Evolutionary conservation across 2,797 vertebrate genomes (phyloP).

Genomic region (Yasuhikotakia modesta): DNA sequence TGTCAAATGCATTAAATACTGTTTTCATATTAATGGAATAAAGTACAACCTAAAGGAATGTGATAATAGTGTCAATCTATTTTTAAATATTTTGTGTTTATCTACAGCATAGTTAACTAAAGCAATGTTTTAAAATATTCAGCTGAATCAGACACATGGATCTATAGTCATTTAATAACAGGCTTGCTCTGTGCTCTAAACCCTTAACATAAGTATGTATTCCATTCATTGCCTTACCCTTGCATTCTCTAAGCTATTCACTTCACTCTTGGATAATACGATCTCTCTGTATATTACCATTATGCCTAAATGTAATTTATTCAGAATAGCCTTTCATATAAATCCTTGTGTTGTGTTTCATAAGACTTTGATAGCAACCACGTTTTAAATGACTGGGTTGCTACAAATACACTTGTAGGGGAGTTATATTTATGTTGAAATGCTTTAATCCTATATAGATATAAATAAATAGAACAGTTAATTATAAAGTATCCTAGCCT

Average conservation of each 20-base stretch:
- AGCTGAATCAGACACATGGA: neutral
- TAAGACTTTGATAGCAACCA: slow-evolving; percentile 27
- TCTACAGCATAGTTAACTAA: too few species aligned
- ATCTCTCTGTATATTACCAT: slow-evolving; percentile 50
- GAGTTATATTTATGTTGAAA: slow-evolving; percentile 17
- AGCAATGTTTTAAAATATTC: too few species aligned
- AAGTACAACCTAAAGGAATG: too few species aligned
- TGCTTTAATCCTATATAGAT: slow-evolving; percentile 9
- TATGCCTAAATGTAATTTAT: slow-evolving; percentile 54
- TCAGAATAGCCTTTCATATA: slow-evolving; percentile 49
- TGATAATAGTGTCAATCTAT: too few species aligned
- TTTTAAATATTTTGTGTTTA: too few species aligned
- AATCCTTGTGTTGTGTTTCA: slow-evolving; percentile 39
- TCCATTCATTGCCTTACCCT: slow-evolving; percentile 41
- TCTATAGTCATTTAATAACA: slow-evolving; percentile 25
- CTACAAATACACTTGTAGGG: slow-evolving; percentile 31
- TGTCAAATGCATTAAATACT: neutral
- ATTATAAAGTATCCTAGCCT: neutral
- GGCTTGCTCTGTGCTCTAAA: slow-evolving; percentile 14
- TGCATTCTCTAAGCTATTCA: slow-evolving; percentile 32
- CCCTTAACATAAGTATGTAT: slow-evolving; percentile 50
- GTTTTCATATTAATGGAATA: too few species aligned
- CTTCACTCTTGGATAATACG: slow-evolving; percentile 50
- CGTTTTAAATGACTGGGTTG: slow-evolving; percentile 25
- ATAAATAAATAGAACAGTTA: slow-evolving; percentile 3